Evolutionary conservation across 2,113 vertebrate species (phyloP), one percentile per base, ranked within the genome.

Genomic region (Riparia riparia): DNA sequence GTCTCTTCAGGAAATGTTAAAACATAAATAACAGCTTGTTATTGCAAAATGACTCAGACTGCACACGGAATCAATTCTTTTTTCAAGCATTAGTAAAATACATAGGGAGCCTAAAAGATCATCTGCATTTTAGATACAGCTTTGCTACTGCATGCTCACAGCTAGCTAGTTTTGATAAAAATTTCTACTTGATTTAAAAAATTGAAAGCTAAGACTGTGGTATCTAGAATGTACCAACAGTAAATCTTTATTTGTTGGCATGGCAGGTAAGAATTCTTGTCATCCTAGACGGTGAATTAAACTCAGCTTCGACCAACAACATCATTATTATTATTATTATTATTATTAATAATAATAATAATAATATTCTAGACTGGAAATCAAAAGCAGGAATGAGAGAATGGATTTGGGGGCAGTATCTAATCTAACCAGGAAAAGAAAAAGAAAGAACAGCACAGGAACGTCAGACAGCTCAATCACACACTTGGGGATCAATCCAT

Each of bases 1-100:
- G 39, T 39, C 90, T 94, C 42, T 86, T 95, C n/a, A 81, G 91
- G 54, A 97, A 96, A 95, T 68, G 68, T 79, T 96, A 95, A 95
- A 89, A 77, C 32, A 79, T 92, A 90, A 94, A 92, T 96, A 97
- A 63, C 79, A 96, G 74, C 90, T 95, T 97, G 84, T 64, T 95
- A 68, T 68, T 96, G 70, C 90, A 88, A 95, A 96, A 88, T 91
- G 77, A 96, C 49, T 78, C 76, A 95, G 47, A 82, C 31, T 76
- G 95, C 63, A 96, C 78, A 86, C 20, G 44, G 54, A 95, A 95
- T 95, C 94, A 6, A 51, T 56, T 24, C 58, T 57, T 90, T 81
- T 92, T 81, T 73, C 44, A 90, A 89, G 51, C 4, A 9, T 81
- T 86, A 86, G 87, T 83, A 85, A 86, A 90, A 92, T 47, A 83